Percentiles rank a stretch among this genome's conserved stretches.
Conservation (phyloP, 2,113 vertebrate species). For the Paedocypris sp. region DNA sequence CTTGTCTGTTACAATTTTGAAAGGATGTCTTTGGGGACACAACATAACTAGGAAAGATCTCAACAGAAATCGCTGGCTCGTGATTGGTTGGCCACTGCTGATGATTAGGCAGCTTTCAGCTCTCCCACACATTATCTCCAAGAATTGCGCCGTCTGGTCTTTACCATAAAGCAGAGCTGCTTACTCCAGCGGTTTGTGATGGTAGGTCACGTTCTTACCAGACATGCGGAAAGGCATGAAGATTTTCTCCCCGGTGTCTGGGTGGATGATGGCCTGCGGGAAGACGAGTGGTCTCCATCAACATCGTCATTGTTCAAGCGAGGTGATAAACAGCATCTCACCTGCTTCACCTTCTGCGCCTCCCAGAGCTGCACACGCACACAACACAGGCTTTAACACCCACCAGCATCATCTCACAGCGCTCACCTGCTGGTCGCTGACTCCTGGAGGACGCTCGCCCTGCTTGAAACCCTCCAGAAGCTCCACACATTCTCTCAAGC, state of each 20-base stretch:
- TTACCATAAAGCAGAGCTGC: too few relatives aligned
- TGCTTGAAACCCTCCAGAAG: constrained; percentile 87
- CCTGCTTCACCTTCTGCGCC: constrained; percentile 97
- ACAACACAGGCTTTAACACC: background rate
- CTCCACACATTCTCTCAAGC: constrained; percentile 74
- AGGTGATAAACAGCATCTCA: constrained; percentile 43
- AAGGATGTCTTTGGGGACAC: too few relatives aligned
- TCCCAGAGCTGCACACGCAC: constrained; percentile 73
- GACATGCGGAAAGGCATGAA: constrained; percentile 99
- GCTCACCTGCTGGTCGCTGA: constrained; percentile 77
- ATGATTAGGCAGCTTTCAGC: too few relatives aligned
- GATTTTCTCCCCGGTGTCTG: constrained; percentile 96
- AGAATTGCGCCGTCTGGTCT: too few relatives aligned
- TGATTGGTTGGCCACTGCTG: too few relatives aligned
- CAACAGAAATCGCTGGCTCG: too few relatives aligned
- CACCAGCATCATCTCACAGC: background rate
- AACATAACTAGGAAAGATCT: too few relatives aligned
- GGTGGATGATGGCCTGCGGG: constrained; percentile 91
- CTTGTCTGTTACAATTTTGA: too few relatives aligned
- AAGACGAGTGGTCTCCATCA: constrained; percentile 37
- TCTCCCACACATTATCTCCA: too few relatives aligned
- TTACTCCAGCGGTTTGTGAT: too few relatives aligned
- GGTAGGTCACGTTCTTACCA: constrained; percentile 61
- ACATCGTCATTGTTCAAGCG: background rate
- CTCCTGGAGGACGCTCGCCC: constrained; percentile 69